These are phyloP conservation scores for Australoheros facetus DNA, from an alignment of 2,797 vertebrate species.

Conservation along the genomic window DNA sequence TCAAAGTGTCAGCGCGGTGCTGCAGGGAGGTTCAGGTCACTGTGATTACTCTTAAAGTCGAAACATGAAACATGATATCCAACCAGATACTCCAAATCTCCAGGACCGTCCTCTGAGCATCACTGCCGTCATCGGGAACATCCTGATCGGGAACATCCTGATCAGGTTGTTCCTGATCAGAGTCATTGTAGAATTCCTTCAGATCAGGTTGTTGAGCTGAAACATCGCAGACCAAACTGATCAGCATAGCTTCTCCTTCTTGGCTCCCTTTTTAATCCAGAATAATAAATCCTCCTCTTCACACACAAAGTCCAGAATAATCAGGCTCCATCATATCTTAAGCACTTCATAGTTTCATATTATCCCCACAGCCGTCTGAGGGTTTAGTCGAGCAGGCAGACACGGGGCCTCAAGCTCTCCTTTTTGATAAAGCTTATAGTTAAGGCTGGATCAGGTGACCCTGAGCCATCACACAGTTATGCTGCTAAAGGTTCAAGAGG, in stretches of 20 bases:
- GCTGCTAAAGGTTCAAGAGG: too few relatives aligned
- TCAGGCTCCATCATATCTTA: not conserved
- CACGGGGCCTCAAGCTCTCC: too few relatives aligned
- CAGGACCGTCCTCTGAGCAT: not conserved
- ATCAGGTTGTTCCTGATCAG: too few relatives aligned
- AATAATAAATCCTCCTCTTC: not conserved
- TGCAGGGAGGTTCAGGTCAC: not conserved
- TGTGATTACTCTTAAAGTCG: rapidly evolving
- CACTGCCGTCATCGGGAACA: not conserved
- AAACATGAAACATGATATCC: not conserved
- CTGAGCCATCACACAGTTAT: too few relatives aligned
- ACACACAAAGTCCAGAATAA: not conserved
- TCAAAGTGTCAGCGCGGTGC: not conserved
- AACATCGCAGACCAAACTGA: not conserved
- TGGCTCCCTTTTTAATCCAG: not conserved
- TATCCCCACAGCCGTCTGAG: not conserved
- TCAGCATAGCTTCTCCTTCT: rapidly evolving
- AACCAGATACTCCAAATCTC: too few relatives aligned
- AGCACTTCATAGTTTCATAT: rapidly evolving
- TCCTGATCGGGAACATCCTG: not conserved
- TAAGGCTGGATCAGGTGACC: too few relatives aligned
- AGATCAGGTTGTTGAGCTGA: not conserved
- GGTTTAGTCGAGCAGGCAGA: not conserved
- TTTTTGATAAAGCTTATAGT: too few relatives aligned
- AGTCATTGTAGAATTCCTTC: rapidly evolving